Conservation (phyloP, 2,888 invertebrate species). For the Chirona hameri region DNA sequence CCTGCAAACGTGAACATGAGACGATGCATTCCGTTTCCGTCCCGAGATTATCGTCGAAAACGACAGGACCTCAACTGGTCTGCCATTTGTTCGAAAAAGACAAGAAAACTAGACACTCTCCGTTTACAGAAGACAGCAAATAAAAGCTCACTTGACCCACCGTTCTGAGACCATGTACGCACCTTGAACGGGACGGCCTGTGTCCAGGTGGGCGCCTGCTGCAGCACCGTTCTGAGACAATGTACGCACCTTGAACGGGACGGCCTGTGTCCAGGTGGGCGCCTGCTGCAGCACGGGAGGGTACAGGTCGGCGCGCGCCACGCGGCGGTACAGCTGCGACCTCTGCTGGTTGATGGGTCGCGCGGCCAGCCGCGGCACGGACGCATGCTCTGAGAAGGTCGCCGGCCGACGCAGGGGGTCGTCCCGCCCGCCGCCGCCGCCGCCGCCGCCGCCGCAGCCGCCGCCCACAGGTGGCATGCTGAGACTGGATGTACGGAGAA, state of each 20-base stretch:
- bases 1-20: too few species aligned
- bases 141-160: too few species aligned
- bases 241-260: background rate
- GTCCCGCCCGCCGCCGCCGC: background rate
- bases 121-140: too few species aligned
- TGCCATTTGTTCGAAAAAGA: too few species aligned
- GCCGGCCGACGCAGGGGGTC: background rate
- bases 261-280: slow-evolving; percentile 25
- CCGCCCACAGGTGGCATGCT: background rate
- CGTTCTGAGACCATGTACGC: too few species aligned
- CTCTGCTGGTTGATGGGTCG: background rate
- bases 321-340: slow-evolving; percentile 1
- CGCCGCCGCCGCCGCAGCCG: background rate
- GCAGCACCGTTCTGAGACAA: too few species aligned
- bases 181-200: too few species aligned
- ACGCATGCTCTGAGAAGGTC: background rate
- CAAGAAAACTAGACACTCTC: too few species aligned
- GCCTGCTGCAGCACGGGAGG: slow-evolving; percentile 3
- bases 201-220: too few species aligned
- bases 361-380: background rate
- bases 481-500: background rate
- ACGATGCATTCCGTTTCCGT: too few species aligned
- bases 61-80: too few species aligned
- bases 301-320: slow-evolving; percentile 8
- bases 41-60: too few species aligned